Evolutionary conservation across 2,888 invertebrate genomes (phyloP), one percentile per base, ranked within the genome.

Genomic region (Elaeidobius kamerunicus): DNA sequence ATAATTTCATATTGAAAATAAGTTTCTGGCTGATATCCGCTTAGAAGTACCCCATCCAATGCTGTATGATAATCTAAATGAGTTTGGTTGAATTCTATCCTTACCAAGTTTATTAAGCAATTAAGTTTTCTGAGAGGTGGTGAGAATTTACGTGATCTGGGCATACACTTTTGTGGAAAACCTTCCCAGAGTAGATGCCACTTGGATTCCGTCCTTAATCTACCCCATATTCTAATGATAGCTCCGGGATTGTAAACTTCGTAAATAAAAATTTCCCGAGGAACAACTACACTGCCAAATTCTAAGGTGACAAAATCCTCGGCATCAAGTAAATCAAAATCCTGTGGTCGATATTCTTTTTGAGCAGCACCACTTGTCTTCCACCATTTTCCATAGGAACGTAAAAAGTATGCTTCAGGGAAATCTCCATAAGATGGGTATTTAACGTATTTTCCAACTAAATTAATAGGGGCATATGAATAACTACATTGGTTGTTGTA

Each of bases 371-470:
- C 88, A n/a, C 86, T 86, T 63, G 82, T 78, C 39, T 85, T 82
- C 90, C 90, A 91, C 91, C 91, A 91, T 54, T 77, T 81, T 7
- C 91, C 91, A 73, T 91, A 91, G 0, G 88, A 86, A 72, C 90
- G 82, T 84, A 93, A 86, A 52, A 90, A 88, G 76, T 88, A 94
- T 11, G 91, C 86, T 72, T 91, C 86, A 7, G 91, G 89, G 76
- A 88, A 93, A 70, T 95, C 94, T 14, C 94, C 94, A 72, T 93
- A 93, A 58, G 84, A 83, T 0, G 94, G 94, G 76, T 85, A 94
- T 70, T 88, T 88, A 18, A 84, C 84, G 9, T 89, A 89, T 62
- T 86, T 84, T 6, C 93, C 92, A 44, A 86, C 83, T 51, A 95
- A 80, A 75, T 94, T 94, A 45, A 84, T 81, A 3, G 91, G 92